Conservation (phyloP, 2,797 vertebrate species). For the Arctocebus calabarensis region DNA sequence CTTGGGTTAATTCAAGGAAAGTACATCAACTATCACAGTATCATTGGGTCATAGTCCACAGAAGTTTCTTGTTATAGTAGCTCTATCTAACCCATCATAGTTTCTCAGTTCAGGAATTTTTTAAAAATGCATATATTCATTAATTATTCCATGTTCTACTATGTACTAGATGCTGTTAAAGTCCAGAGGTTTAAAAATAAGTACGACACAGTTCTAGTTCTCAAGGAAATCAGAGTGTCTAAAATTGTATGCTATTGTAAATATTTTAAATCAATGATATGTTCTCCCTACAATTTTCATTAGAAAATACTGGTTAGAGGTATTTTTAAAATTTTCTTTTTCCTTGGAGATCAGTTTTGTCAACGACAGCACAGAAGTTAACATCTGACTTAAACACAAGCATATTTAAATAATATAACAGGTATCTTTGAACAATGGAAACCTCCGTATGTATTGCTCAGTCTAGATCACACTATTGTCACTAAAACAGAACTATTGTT, state of each 20-base stretch:
- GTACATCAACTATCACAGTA: background rate
- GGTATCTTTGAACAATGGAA: background rate
- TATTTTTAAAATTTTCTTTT: conserved; percentile 21
- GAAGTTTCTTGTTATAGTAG: background rate
- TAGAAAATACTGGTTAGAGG: background rate
- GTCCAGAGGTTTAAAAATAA: background rate
- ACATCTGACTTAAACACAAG: background rate
- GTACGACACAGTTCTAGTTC: background rate
- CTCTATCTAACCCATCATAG: background rate
- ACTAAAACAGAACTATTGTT: conserved; percentile 15
- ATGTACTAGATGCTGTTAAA: background rate
- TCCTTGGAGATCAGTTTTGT: conserved; percentile 34
- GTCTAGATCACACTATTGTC: background rate
- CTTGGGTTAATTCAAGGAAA: background rate
- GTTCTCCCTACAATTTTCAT: background rate
- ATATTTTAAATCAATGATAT: conserved; percentile 49
- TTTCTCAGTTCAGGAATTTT: conserved; percentile 6
- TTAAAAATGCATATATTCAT: background rate
- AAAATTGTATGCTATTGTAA: background rate
- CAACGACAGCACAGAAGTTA: background rate
- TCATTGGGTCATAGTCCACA: background rate
- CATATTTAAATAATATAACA: background rate
- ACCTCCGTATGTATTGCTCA: background rate
- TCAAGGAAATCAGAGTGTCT: background rate
- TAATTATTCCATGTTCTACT: background rate